Evolutionary conservation across 2,113 vertebrate species (phyloP), one percentile per base, ranked within the genome.

Genomic region (Brachyhypopomus gauderio): DNA sequence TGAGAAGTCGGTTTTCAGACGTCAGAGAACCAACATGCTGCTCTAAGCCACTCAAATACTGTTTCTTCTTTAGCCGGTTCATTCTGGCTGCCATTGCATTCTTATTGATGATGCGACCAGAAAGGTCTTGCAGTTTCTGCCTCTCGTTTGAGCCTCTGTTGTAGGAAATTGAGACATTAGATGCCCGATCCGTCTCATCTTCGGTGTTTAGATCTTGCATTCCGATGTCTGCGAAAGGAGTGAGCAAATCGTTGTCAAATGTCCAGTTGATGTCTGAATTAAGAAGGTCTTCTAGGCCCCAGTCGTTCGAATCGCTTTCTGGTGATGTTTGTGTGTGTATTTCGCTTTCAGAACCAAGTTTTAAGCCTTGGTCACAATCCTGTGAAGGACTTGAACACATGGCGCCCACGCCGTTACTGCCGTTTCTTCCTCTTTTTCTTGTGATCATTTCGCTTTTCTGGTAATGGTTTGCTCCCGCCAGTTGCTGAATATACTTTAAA

Each of bases 31-130:
- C 92, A 0, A 97, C 95, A 23, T 93, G 94, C 72, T 90, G 94
- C 91, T 99, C 97, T 89, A 98, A 87, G 59, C 93, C 95, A 87
- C 84, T 92, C 81, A 98, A 93, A 52, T 98, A 98, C 70, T 96
- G 96, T 87, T 97, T 99, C 93, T 99, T 98, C 91, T 94, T 96
- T 67, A 97, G 91, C 52, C 97, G 95, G 86, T 97, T 98, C 4
- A 98, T 77, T n/a, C 96, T 92, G 11, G 97, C 97, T 1, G 96
- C 96, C 0, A 96, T 92, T 23, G 96, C 96, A 6, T 95, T 94
- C 78, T 95, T 95, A 85, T 93, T 94, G 19, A 87, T 87, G 85
- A 82, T 17, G 1, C 83, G 82, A 82, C 55, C 83, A 0, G 87
- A 86, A 38, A 87, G 81, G 60, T 86, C 88, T 88, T 74, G 69